Evolutionary conservation across 1,140 invertebrate species (phyloP), one percentile per base, ranked within the genome.

Genomic region (Macrobrachium nipponense): DNA sequence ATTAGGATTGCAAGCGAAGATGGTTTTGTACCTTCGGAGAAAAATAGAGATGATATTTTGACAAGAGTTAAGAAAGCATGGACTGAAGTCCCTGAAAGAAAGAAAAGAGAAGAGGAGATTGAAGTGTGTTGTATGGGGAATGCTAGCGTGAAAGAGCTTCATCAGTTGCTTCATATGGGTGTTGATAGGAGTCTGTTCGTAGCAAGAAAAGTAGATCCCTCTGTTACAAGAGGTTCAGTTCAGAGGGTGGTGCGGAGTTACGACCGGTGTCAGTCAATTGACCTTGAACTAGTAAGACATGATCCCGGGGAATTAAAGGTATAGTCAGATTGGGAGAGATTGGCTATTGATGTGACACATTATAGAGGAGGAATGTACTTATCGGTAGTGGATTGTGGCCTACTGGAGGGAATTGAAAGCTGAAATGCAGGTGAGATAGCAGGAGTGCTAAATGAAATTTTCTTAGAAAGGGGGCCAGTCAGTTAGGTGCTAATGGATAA

Each of bases 301-400:
- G 64, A n/a, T 66, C 23, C 18, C 7, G 64, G 18, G 23, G 18
- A 27, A 14, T 7, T 66, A 12, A 27, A 7, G 12, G 61, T 81
- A 15, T 6, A 68, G 36, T n/a, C 17, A 18, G 36, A 68, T n/a
- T 81, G 80, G 61, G 10, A 23, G 27, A 62, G 62, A 62, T 44
- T 81, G 20, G 80, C 80, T 6, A 36, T 81, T 72, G 64, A 78
- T 78, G 76, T 78, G 76, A 78, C 51, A 20, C 76, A 78, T 58
- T 78, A 78, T 36, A 58, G 58, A 44, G 17, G 27, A 36, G 58
- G 18, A 3, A n/a, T 60, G 12, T 78, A 58, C 58, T 78, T 78
- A 8, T 58, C 10, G 17, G 36, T 17, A 58, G 66, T 79, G 64
- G 80, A 70, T 10, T 51, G 44, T 51, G 44, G 44, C 44, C 44